These are phyloP conservation scores for Atractosteus spatula DNA, from an alignment of 2,113 vertebrate genomes.

Conservation along the genomic window DNA sequence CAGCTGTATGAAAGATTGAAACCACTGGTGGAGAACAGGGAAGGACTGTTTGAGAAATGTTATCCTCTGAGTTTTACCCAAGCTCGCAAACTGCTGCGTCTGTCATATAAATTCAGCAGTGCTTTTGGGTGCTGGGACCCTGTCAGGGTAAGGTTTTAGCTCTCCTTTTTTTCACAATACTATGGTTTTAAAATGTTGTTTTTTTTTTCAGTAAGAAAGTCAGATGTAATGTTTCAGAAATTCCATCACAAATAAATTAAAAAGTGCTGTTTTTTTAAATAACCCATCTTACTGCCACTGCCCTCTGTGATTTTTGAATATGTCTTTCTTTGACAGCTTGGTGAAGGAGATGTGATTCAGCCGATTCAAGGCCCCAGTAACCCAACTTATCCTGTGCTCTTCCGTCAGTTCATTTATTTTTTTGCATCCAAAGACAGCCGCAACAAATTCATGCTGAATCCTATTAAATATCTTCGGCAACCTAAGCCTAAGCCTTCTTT, in stretches of 20 bases:
- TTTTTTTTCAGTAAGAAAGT: no score
- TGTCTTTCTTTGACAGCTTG: constrained; percentile 60
- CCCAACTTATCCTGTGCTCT: constrained; percentile 69
- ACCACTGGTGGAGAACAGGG: constrained; percentile 74
- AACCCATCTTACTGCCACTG: neutral
- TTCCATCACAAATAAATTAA: no score
- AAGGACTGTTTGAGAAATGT: constrained; percentile 84
- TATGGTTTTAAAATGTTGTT: no score
- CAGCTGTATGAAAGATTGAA: constrained; percentile 68
- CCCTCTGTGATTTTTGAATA: constrained; percentile 15
- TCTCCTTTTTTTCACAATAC: no score
- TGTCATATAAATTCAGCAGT: constrained; percentile 79
- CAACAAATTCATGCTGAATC: constrained; percentile 81
- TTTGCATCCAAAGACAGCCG: constrained; percentile 81
- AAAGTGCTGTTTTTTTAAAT: no score
- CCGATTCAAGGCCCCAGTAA: constrained; percentile 60
- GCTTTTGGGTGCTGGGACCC: constrained; percentile 85
- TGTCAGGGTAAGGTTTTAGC: constrained; percentile 68
- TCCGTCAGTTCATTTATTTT: constrained; percentile 88
- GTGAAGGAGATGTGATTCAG: constrained; percentile 78
- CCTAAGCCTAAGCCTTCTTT: constrained; percentile 68
- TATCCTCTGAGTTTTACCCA: constrained; percentile 65
- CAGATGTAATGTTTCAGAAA: no score
- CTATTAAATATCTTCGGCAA: constrained; percentile 86
- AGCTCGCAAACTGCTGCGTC: constrained; percentile 73